Conservation (phyloP, 2,888 invertebrate species). For the Xanthia togata region DNA sequence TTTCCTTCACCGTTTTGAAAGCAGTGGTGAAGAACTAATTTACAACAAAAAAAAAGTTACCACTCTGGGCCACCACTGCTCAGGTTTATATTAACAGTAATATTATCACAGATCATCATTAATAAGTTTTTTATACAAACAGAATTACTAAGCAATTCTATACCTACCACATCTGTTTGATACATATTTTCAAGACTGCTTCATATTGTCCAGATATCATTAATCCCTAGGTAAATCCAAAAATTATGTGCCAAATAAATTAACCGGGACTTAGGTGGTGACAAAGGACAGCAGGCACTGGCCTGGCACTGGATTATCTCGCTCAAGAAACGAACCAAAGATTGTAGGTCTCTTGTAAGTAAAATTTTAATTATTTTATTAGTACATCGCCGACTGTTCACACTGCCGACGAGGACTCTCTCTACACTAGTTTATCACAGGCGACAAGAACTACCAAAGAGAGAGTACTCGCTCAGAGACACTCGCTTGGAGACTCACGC, state of each 20-base stretch:
- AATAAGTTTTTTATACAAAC: slow-evolving; percentile 1
- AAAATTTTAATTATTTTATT: not conserved
- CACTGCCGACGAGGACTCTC: not conserved
- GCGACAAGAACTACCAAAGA: not conserved
- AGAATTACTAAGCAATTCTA: not conserved
- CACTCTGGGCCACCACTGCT: no score
- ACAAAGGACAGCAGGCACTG: not conserved
- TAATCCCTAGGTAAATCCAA: not conserved
- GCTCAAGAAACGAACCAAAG: not conserved
- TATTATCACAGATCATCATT: slow-evolving; percentile 34
- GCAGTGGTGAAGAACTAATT: no score
- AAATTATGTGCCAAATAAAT: not conserved
- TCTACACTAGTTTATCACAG: not conserved
- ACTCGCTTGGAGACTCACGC: not conserved
- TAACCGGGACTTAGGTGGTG: not conserved
- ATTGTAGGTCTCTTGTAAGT: not conserved
- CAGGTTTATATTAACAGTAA: slow-evolving; percentile 29
- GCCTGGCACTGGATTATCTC: no score
- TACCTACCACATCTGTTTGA: slow-evolving; percentile 3
- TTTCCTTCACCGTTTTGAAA: no score
- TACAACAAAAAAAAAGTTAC: no score
- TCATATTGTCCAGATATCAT: not conserved
- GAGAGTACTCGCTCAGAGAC: not conserved
- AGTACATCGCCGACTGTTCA: not conserved
- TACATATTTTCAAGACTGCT: not conserved